These are phyloP conservation scores for Channa striata DNA, from an alignment of 2,797 vertebrate genomes.

Conservation along the genomic window DNA sequence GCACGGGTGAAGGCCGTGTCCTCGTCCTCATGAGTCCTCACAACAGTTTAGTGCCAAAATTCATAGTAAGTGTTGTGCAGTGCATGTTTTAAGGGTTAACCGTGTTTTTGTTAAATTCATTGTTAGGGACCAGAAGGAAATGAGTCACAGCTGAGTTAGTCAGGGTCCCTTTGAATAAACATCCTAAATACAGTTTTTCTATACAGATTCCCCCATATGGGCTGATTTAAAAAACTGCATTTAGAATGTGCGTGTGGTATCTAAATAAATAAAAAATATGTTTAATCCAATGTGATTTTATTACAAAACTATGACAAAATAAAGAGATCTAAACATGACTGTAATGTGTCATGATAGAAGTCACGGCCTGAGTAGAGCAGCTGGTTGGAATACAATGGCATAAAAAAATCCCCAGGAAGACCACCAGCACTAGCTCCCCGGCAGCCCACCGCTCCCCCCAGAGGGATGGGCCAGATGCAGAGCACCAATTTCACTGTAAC, in stretches of 20 bases:
- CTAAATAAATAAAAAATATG: not conserved
- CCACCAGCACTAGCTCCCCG: too few species aligned
- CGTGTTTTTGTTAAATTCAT: conserved; percentile 13
- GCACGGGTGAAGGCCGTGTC: too few species aligned
- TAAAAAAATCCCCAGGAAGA: too few species aligned
- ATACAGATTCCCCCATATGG: not conserved
- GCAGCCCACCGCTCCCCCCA: too few species aligned
- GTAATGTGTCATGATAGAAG: not conserved
- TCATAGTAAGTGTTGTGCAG: not conserved
- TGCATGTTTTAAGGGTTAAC: conserved; percentile 3
- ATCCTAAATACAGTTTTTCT: conserved; percentile 15
- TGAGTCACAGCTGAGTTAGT: conserved; percentile 13
- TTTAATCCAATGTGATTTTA: too few species aligned
- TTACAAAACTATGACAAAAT: too few species aligned
- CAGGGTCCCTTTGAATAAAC: conserved; percentile 1
- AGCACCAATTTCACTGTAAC: too few species aligned
- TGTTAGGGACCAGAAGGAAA: not conserved
- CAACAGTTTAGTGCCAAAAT: not conserved
- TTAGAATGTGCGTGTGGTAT: too few species aligned
- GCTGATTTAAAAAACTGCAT: not conserved
- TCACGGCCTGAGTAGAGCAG: too few species aligned
- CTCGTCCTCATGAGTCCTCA: conserved; percentile 1
- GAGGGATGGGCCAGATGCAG: too few species aligned
- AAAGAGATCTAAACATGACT: too few species aligned
- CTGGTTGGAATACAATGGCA: too few species aligned